Percentiles rank a stretch among this genome's conserved stretches.
These are phyloP conservation scores for Dasyprocta punctata DNA, from an alignment of 2,113 vertebrate genomes.

Conservation along the genomic window DNA sequence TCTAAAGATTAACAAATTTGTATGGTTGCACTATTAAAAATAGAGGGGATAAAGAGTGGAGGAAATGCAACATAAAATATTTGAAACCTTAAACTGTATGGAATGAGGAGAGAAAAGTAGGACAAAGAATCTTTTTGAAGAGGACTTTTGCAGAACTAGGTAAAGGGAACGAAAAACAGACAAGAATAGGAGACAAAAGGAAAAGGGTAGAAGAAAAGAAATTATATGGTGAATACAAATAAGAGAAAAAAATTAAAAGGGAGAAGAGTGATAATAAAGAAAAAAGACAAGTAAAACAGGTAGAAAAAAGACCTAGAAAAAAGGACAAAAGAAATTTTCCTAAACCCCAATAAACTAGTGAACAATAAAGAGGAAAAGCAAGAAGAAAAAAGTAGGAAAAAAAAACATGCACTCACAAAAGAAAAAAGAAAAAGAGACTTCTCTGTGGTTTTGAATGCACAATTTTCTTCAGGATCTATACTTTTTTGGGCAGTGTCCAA, in stretches of 20 bases:
- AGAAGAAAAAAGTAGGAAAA: not conserved
- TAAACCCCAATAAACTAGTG: not conserved
- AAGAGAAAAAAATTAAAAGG: not conserved
- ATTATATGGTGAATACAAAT: not conserved
- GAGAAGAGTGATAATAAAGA: too few species aligned
- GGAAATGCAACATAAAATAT: not conserved
- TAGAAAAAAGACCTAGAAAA: not conserved
- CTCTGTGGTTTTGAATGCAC: not conserved
- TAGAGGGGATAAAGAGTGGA: not conserved
- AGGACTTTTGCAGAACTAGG: not conserved
- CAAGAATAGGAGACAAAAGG: not conserved
- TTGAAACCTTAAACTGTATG: not conserved
- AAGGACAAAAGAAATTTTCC: not conserved
- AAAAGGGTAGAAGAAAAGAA: not conserved
- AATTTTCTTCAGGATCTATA: not conserved
- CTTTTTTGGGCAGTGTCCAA: not conserved
- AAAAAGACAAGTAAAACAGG: not conserved
- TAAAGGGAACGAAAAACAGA: not conserved
- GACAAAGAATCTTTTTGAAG: not conserved
- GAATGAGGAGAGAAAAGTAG: not conserved
- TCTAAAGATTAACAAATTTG: not conserved
- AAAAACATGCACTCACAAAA: not conserved
- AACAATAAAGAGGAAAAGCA: not conserved
- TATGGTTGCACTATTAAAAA: not conserved
- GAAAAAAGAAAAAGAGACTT: not conserved